Evolutionary conservation across 2,797 vertebrate genomes (phyloP), one percentile per base, ranked within the genome.

Genomic region (Acanthurus lineatus): DNA sequence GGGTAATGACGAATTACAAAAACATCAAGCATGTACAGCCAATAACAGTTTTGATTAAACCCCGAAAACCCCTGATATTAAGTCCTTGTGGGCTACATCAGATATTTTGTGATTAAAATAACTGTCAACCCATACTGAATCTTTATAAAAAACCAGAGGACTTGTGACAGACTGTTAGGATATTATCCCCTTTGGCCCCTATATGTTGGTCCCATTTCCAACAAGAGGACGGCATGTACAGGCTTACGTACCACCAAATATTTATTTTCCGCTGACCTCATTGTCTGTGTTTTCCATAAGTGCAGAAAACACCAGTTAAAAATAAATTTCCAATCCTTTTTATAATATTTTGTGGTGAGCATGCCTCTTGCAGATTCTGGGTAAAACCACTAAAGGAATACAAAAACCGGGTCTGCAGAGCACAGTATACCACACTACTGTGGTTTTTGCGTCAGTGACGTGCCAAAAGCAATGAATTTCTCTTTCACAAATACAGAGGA

Each of bases 311-410:
- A 79, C 61, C 58, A 69, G 57, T 56, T 80, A 79, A 82, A 91
- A 89, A 80, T 47, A 79, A 16, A 58, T 62, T 70, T 78, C 61
- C 57, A 82, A 51, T 51, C 60, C 51, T 66, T 86, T 82, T 77
- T 66, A 88, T 82, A 82, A 82, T 76, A 77, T 47, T 71, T 58
- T 82, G 85, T 59, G 90, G 88, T 77, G 61, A 74, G 54, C 82
- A 84, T 77, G 76, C 77, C 56, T 86, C 74, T 74, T 9, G 3
- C 75, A 84, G 77, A 86, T 79, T 84, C 73, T 78, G 79, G 25
- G 47, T 74, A 77, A 89, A 92, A 88, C 90, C 87, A 83, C 86
- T 65, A 52, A 82, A 81, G 61, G 77, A 87, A 88, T 71, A 73
- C 78, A 84, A 87, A 85, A 85, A 73, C 2, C 71, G 62, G 49